phyloP scores from a whole-genome alignment of 2,797 vertebrate species.

The Coranthus polyacanthus region DNA sequence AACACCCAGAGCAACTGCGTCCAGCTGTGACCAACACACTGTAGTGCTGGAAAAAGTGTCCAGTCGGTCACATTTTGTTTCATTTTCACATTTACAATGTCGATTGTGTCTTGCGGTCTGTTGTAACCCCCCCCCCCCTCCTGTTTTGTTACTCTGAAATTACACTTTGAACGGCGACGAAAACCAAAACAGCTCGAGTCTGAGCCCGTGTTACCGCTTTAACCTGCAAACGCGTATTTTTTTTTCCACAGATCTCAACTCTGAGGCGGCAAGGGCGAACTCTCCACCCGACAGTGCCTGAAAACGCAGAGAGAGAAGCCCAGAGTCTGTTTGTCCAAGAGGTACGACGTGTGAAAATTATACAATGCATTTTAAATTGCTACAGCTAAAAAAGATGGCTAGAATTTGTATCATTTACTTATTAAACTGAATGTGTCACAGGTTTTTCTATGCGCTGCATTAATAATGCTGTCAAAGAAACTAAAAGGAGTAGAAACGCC shows the following conservation, averaged over 20 bases:
- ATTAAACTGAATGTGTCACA: too few species aligned
- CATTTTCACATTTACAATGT: constrained; percentile 26
- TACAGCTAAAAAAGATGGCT: too few species aligned
- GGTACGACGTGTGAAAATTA: constrained; percentile 79
- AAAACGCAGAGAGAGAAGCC: constrained; percentile 91
- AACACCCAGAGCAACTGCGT: constrained; percentile 44
- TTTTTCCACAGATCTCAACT: constrained; percentile 87
- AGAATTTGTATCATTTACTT: too few species aligned
- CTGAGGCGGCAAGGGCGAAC: constrained; percentile 91
- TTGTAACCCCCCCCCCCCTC: constrained; percentile 5
- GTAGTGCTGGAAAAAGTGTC: background rate
- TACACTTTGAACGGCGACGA: background rate
- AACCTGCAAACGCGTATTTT: background rate
- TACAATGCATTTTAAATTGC: too few species aligned
- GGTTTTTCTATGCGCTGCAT: too few species aligned
- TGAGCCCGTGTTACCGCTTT: background rate
- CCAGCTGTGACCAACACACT: constrained; percentile 59
- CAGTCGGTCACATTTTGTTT: constrained; percentile 42
- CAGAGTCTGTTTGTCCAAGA: constrained; percentile 96
- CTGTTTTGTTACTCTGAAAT: constrained; percentile 11
- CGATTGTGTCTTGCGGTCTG: constrained; percentile 2
- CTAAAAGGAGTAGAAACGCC: too few species aligned
- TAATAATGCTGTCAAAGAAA: too few species aligned
- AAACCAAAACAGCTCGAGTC: background rate
- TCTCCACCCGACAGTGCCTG: constrained; percentile 90